Percentiles rank a stretch among this genome's conserved stretches.
These are phyloP conservation scores for Nasonia giraulti DNA, from an alignment of 1,140 invertebrate genomes.

Conservation along the genomic window DNA sequence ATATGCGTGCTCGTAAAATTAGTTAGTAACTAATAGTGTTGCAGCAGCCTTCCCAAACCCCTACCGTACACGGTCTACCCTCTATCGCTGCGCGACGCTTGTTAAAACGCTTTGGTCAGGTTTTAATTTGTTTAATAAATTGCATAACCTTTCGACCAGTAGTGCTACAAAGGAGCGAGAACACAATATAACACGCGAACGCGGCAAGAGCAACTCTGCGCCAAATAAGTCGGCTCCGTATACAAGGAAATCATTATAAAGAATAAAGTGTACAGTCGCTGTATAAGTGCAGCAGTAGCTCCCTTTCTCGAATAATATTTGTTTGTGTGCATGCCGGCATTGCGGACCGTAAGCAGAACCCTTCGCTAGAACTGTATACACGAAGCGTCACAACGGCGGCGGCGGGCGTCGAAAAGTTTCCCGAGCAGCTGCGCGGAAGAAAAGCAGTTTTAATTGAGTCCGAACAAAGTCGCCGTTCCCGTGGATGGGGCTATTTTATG, in stretches of 20 bases:
- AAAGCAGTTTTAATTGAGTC: constrained; percentile 65
- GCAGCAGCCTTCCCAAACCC: not conserved
- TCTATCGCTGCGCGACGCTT: not conserved
- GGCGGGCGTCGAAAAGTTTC: constrained; percentile 26
- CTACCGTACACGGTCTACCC: too few species aligned
- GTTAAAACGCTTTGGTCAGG: too few species aligned
- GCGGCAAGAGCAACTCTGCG: too few species aligned
- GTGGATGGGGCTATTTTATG: not conserved
- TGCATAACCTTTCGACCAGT: too few species aligned
- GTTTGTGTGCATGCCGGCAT: not conserved
- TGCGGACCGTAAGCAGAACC: not conserved
- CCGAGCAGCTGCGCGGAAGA: constrained; percentile 56
- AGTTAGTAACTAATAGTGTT: constrained; percentile 1
- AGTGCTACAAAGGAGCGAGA: too few species aligned
- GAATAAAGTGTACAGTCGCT: not conserved
- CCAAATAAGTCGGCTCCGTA: too few species aligned
- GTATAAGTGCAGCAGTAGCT: not conserved
- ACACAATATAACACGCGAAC: too few species aligned
- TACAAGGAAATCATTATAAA: not conserved
- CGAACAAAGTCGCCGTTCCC: not conserved
- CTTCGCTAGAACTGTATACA: too few species aligned
- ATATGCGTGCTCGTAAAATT: constrained; percentile 4
- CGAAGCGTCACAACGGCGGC: not conserved
- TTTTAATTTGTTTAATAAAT: too few species aligned
- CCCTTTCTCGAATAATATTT: not conserved